Conservation (phyloP, 2,797 vertebrate genomes). For the Champsocephalus esox region DNA sequence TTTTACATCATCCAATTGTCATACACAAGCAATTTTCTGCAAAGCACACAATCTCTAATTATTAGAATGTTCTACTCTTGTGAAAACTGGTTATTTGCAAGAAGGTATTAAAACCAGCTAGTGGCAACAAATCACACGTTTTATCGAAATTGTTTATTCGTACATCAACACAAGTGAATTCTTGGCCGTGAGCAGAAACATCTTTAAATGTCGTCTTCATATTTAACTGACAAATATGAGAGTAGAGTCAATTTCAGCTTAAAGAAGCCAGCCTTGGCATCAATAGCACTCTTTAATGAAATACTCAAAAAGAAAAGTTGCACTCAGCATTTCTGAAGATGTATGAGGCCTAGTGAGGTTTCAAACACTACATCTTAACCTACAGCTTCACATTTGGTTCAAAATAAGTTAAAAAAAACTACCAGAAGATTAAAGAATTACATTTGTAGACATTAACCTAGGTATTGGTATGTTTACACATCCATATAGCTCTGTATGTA, state of each 20-base stretch:
- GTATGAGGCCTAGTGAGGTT: not conserved
- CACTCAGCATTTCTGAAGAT: slow-evolving; percentile 5
- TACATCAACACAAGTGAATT: not conserved
- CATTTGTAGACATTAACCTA: not conserved
- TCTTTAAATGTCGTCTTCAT: not conserved
- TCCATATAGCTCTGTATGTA: not conserved
- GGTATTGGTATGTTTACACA: not conserved
- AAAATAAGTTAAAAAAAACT: not conserved
- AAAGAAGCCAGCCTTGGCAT: not conserved
- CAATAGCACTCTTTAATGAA: not conserved
- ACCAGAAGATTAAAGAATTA: not conserved
- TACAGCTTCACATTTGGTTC: not conserved
- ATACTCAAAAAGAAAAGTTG: not conserved
- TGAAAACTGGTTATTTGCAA: not conserved
- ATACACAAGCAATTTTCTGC: not conserved
- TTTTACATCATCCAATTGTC: not conserved
- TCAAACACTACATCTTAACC: not conserved
- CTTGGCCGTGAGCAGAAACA: not conserved
- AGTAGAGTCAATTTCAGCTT: not conserved
- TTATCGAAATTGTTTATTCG: not conserved
- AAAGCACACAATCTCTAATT: not conserved
- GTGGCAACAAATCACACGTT: not conserved
- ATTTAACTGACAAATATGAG: not conserved
- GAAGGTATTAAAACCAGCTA: not conserved
- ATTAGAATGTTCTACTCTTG: not conserved